Evolutionary conservation across 1,140 invertebrate genomes (phyloP), one percentile per base, ranked within the genome.

Genomic region (Macrocentrus cingulum): DNA sequence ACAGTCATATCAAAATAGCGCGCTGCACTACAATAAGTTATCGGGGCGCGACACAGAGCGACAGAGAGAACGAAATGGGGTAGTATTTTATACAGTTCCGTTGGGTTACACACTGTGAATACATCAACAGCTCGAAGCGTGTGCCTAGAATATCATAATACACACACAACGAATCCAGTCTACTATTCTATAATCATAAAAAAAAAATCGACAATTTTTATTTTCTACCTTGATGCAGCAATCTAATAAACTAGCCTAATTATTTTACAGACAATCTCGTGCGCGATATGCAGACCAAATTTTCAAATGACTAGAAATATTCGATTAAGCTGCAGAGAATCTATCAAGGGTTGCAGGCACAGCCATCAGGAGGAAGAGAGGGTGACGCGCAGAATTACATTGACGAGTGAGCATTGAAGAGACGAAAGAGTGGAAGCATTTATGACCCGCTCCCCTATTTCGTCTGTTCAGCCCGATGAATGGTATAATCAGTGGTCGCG

Each of bases 401-500:
- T 77, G 74, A 79, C 75, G 76, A 77, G 71, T 66, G 66, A 67
- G 72, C 70, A 79, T 79, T 79, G 73, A 56, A 54, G 54, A 45
- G 58, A 42, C 20, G 56, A 29, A 29, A 39, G 49, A 52, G 49
- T 48, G 44, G 34, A 53, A 53, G 49, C 50, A 58, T 59, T 77
- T 75, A 75, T 75, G 70, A 70, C 67, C 68, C 67, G 71, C 70
- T 76, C 72, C 72, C 74, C 72, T 70, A n/a, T 74, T 73, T 69
- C 56, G 48, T 48, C 60, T 63, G 66, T 64, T 64, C 62, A 58
- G 53, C 50, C 54, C 75, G 67, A 76, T 78, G 77, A 79, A 79
- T 78, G 75, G 76, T 75, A 79, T 78, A 79, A 79, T 79, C 77
- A 79, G 76, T 61, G 75, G 77, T 78, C 76, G 75, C 75, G 72